Evolutionary conservation across 2,113 vertebrate species (phyloP).

Genomic region (Agapornis roseicollis): DNA sequence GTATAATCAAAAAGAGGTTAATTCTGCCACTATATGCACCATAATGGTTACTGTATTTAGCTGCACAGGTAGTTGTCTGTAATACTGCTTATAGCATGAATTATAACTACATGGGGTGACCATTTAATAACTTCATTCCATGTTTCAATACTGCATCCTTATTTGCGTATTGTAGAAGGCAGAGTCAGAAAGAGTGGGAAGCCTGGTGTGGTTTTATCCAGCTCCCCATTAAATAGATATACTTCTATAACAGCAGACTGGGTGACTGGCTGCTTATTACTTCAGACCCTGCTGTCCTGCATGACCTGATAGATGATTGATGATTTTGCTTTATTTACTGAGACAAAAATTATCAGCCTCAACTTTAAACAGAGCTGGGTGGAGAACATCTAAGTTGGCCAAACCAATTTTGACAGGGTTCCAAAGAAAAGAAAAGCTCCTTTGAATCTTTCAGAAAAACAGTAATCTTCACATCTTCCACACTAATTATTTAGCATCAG

Average conservation of each 20-base stretch:
- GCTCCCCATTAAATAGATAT: background rate
- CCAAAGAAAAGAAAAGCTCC: background rate
- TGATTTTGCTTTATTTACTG: background rate
- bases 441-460: background rate
- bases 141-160: background rate
- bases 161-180: background rate
- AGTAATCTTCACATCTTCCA: background rate
- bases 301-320: background rate
- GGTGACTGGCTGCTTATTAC: background rate
- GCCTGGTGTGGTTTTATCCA: background rate
- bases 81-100: background rate
- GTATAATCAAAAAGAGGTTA: background rate
- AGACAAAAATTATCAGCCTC: background rate
- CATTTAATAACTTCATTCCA: background rate
- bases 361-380: background rate
- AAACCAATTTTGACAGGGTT: background rate
- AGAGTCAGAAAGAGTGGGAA: background rate
- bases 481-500: background rate
- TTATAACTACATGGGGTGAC: background rate
- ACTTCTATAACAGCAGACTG: background rate
- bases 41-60: background rate
- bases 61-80: background rate
- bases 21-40: background rate
- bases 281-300: background rate
- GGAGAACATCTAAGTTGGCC: background rate